Evolutionary conservation across 92 coral and sea anemone genomes (phyloP).

Genomic region (Epizoanthus illoricatus): DNA sequence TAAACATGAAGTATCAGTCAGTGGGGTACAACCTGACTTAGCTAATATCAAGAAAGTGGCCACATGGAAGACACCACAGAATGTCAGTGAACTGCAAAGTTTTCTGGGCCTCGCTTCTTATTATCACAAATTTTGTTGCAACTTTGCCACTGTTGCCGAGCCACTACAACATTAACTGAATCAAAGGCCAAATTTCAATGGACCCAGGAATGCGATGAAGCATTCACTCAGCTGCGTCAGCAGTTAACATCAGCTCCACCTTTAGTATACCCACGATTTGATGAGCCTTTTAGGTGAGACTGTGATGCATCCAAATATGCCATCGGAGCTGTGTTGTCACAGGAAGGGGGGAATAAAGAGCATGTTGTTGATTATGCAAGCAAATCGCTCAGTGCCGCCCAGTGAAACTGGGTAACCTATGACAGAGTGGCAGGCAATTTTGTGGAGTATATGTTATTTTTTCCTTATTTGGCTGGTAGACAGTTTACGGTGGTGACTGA

Average conservation of each 20-base stretch:
- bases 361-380: conserved; percentile 8
- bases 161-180: conserved; percentile 24
- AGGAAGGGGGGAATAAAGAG: conserved; percentile 13
- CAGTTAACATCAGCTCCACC: not conserved
- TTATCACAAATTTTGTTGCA: too few relatives aligned
- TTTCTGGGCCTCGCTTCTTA: too few relatives aligned
- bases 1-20: too few relatives aligned
- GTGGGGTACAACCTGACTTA: too few relatives aligned
- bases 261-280: conserved; percentile 7
- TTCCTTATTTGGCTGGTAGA: conserved; percentile 16
- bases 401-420: too few relatives aligned
- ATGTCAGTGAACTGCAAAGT: too few relatives aligned
- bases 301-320: conserved; percentile 32
- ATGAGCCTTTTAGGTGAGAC: conserved; percentile 12
- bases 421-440: conserved; percentile 28
- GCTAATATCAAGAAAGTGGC: too few relatives aligned
- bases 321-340: conserved; percentile 28
- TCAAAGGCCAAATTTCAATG: conserved; percentile 14
- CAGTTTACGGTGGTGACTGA: conserved; percentile 23
- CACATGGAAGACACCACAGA: too few relatives aligned
- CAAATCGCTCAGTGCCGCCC: not conserved
- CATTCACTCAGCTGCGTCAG: conserved; percentile 26
- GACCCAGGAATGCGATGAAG: conserved; percentile 25
- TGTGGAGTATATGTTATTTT: too few relatives aligned
- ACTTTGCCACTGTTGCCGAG: too few relatives aligned